Evolutionary conservation across 2,113 vertebrate genomes (phyloP).

Genomic region (Nettapus auritus): DNA sequence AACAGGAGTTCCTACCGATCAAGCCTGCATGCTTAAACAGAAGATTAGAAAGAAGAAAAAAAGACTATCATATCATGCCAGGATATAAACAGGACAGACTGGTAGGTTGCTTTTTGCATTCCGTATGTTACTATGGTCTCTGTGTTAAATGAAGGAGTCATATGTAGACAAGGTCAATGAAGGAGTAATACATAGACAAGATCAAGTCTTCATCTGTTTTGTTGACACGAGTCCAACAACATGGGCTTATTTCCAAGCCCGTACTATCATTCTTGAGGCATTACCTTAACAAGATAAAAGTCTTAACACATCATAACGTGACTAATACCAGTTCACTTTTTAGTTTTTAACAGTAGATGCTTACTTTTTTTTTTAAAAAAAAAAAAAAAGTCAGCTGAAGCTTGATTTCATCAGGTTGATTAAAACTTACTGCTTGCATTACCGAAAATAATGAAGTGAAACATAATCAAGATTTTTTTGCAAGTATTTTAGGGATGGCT

Average conservation of each 20-base stretch:
- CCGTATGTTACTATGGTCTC: not conserved
- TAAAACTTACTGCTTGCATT: not conserved
- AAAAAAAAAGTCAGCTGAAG: not conserved
- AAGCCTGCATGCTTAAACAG: not conserved
- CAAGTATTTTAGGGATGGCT: not conserved
- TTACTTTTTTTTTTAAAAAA: not conserved
- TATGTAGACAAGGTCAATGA: not conserved
- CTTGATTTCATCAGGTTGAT: not conserved
- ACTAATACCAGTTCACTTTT: not conserved
- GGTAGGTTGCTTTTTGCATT: not conserved
- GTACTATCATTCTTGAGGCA: not conserved
- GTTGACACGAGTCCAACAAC: not conserved
- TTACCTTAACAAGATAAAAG: not conserved
- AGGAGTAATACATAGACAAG: not conserved
- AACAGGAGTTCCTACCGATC: not conserved
- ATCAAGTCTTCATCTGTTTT: not conserved
- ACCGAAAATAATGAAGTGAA: not conserved
- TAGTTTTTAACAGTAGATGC: not conserved
- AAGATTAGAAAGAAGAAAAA: not conserved
- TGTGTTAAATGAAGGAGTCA: not conserved
- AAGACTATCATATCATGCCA: not conserved
- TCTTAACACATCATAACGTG: not conserved
- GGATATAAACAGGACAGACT: not conserved
- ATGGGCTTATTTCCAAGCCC: not conserved
- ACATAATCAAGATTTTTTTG: not conserved